Conservation (phyloP, 2,113 vertebrate species). For the Bungarus multicinctus region DNA sequence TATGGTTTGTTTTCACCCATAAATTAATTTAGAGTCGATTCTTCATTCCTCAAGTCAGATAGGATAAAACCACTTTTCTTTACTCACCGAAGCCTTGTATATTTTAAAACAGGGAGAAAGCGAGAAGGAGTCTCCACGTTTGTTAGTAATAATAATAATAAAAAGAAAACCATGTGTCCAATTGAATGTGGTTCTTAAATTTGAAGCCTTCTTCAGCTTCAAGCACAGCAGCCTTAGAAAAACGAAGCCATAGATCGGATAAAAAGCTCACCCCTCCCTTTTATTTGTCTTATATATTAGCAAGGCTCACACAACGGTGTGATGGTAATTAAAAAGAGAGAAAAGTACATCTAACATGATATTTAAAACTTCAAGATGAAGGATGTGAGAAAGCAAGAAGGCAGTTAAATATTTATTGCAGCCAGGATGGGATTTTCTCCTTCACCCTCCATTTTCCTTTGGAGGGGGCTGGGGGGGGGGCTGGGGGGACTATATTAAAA, state of each 20-base stretch:
- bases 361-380: constrained; percentile 35
- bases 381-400: constrained; percentile 37
- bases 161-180: not conserved
- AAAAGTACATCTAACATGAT: constrained; percentile 52
- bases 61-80: not conserved
- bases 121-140: not conserved
- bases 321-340: constrained; percentile 64
- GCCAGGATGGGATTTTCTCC: not conserved
- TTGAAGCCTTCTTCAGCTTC: not conserved
- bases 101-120: not conserved
- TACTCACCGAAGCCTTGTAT: not conserved
- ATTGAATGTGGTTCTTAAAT: accelerated
- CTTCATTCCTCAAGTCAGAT: not conserved
- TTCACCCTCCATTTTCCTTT: not conserved
- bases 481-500: constrained; percentile 14
- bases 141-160: not conserved
- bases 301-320: constrained; percentile 8
- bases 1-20: too few relatives aligned
- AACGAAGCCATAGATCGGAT: not conserved
- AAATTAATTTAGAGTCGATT: not conserved
- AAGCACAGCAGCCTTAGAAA: not conserved
- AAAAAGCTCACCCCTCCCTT: not conserved
- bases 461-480: not conserved
- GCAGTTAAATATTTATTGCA: constrained; percentile 51
- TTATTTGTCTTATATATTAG: constrained; percentile 57